These are phyloP conservation scores for Cotesia vestalis DNA, from an alignment of 1,140 invertebrate genomes.

Conservation along the genomic window DNA sequence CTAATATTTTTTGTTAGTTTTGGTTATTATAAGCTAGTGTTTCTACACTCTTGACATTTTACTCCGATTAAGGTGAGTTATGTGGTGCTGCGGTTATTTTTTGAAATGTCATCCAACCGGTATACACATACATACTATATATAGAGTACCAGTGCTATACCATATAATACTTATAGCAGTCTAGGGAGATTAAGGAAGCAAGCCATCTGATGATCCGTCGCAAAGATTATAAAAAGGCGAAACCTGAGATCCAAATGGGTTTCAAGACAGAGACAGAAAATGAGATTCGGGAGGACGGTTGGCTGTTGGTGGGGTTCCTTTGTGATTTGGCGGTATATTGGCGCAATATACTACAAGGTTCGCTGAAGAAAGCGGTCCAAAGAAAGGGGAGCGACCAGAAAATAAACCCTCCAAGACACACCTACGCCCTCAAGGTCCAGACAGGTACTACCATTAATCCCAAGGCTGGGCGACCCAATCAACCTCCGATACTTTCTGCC, in stretches of 20 bases:
- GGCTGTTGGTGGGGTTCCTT: neutral
- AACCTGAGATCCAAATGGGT: conserved; percentile 13
- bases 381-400: conserved; percentile 17
- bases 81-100: no score
- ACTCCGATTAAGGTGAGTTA: neutral
- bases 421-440: conserved; percentile 53
- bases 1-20: neutral
- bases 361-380: neutral
- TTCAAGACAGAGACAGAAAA: conserved; percentile 15
- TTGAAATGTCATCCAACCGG: no score
- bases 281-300: neutral
- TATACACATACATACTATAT: neutral
- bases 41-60: conserved; percentile 16
- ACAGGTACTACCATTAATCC: conserved; percentile 52
- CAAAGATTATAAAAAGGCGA: conserved; percentile 12
- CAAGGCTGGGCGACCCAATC: conserved; percentile 40
- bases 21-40: neutral
- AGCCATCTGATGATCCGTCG: neutral
- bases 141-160: neutral
- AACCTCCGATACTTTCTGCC: conserved; percentile 11
- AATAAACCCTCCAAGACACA: conserved; percentile 41
- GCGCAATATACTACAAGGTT: neutral
- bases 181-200: neutral
- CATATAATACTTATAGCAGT: no score
- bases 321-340: neutral